Base-by-base conservation (phyloP, 2,113 vertebrate genomes). In the Pseudorectes ferrugineus region DNA sequence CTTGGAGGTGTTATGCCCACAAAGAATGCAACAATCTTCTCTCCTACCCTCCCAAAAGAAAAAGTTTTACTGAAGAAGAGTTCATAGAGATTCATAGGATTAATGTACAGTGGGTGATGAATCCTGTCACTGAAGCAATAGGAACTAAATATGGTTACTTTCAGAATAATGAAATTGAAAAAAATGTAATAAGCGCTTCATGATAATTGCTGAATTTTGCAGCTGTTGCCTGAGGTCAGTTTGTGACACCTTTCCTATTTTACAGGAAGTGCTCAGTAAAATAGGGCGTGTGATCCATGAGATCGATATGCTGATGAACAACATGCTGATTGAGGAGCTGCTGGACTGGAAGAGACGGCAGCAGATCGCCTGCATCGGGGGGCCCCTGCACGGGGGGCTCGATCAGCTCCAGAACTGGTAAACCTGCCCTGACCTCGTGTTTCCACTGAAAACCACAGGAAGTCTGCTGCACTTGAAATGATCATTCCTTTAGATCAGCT, bases 371-470 rank as follows among this genome's bases (percentile, higher is more conserved):
- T 98, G 98, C 97, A 99, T 99, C 1, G 99, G 99, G 7, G 99
- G 99, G 16, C 99, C 99, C 3, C 98, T 98, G 67, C 98, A 99
- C 5, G 98, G 97, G 0, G 98, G 99, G 59, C 98, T 99, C 43
- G 99, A 99, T 85, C 99, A 99, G 96, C 98, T 99, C 82, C 99
- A 99, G 96, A 99, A 98, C 96, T 99, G 99, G 99, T 99, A 98
- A 98, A 80, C 57, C 4, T 14, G 77, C 70, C 59, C 26, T 63
- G 54, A 46, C 91, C 82, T 72, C 11, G 48, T 20, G 25, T 97
- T 98, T 97, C 87, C 66, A 94, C 77, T 66, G 94, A 91, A 98
- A 97, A 95, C 96, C 97, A 97, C 97, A 98, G 97, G 97, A 97
- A 97, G 92, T 80, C 61, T 83, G 76, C 83, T 89, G 67, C 88